Percentiles rank a stretch among this genome's conserved stretches.
phyloP scores from a whole-genome alignment of 2,888 invertebrate species.

The Eilema caniola region DNA sequence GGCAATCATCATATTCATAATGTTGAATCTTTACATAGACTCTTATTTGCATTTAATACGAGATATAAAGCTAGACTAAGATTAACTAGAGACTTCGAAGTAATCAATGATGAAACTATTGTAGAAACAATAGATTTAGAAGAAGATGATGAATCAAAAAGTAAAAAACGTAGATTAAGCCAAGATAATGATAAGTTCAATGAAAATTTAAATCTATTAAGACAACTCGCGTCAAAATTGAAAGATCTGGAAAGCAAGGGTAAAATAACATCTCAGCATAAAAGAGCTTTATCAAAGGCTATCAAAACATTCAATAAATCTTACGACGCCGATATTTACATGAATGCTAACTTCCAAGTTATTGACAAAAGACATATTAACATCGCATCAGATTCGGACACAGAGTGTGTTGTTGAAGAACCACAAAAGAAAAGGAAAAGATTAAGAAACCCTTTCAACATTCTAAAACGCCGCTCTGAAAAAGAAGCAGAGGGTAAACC shows the following conservation, averaged over 20 bases:
- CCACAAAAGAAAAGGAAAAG: conserved; percentile 60
- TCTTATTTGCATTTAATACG: conserved; percentile 69
- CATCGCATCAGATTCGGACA: conserved; percentile 73
- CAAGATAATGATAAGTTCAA: conserved; percentile 52
- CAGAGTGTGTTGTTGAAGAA: conserved; percentile 66
- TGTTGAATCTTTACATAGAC: conserved; percentile 57
- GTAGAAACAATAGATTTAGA: conserved; percentile 76
- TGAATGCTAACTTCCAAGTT: conserved; percentile 65
- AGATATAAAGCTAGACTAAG: conserved; percentile 65
- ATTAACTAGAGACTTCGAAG: conserved; percentile 60
- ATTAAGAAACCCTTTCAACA: conserved; percentile 75
- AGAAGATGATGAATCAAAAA: conserved; percentile 65
- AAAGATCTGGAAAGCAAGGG: conserved; percentile 62
- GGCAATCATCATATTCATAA: conserved; percentile 53
- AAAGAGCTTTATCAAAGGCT: conserved; percentile 70
- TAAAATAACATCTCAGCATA: conserved; percentile 63
- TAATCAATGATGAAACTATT: conserved; percentile 62
- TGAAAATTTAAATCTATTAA: conserved; percentile 64
- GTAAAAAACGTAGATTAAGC: conserved; percentile 58
- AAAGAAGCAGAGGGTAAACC: conserved; percentile 24
- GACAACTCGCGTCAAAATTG: conserved; percentile 64
- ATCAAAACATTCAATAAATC: conserved; percentile 75
- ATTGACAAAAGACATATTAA: conserved; percentile 66
- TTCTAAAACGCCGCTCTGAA: conserved; percentile 68
- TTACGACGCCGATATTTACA: conserved; percentile 71